These are phyloP conservation scores for Percina caprodes DNA, from an alignment of 2,113 vertebrate species.

Conservation along the genomic window DNA sequence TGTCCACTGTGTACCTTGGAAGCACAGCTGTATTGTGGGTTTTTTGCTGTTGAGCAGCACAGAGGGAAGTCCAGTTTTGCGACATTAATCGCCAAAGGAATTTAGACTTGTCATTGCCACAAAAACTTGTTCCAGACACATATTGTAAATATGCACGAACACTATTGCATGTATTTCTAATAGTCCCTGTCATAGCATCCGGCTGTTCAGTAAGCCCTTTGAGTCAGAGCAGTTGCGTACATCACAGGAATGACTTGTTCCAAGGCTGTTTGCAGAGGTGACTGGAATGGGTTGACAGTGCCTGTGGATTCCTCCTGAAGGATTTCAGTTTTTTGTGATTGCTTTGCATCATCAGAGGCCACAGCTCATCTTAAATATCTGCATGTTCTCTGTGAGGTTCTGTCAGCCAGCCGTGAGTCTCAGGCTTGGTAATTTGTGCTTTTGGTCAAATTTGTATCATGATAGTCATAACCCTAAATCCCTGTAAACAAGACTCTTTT, in stretches of 20 bases:
- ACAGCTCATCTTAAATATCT: conserved; percentile 23
- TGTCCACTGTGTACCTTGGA: conserved; percentile 86
- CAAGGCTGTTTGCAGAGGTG: conserved; percentile 18
- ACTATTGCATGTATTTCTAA: background rate
- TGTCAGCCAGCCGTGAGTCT: conserved; percentile 1
- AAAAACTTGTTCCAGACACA: background rate
- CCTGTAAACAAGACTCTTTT: too few relatives aligned
- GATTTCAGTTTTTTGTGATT: conserved; percentile 36
- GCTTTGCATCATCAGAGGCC: conserved; percentile 56
- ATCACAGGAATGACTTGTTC: conserved; percentile 22
- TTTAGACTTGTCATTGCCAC: background rate
- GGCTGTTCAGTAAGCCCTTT: conserved; percentile 9
- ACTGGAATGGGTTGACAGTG: background rate
- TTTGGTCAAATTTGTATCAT: background rate
- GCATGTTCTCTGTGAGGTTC: conserved; percentile 4
- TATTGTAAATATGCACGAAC: background rate
- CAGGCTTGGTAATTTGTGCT: background rate
- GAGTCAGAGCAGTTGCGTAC: background rate
- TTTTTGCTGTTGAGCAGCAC: conserved; percentile 87
- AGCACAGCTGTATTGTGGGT: conserved; percentile 89
- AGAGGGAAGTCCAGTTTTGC: background rate
- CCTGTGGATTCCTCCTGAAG: conserved; percentile 17
- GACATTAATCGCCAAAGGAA: background rate
- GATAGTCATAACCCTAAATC: too few relatives aligned
- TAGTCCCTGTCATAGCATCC: background rate